These are phyloP conservation scores for Spinibarbus caldwelli DNA, from an alignment of 2,797 vertebrate species.

Conservation along the genomic window DNA sequence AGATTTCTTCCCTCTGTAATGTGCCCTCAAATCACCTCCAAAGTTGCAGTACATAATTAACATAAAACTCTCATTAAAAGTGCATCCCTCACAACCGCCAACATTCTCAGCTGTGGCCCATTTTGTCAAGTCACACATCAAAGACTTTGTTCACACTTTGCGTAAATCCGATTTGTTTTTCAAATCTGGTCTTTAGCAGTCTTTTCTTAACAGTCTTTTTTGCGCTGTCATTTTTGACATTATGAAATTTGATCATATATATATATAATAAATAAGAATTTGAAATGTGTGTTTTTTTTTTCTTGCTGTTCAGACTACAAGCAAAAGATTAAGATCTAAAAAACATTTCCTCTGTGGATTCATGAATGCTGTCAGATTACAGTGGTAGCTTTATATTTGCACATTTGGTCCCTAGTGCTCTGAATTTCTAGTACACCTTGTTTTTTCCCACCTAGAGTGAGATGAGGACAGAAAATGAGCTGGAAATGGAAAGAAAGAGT, in stretches of 20 bases:
- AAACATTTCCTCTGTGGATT: slow-evolving; percentile 2
- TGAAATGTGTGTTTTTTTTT: background rate
- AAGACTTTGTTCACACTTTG: slow-evolving; percentile 27
- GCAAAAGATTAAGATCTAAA: background rate
- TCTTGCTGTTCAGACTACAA: background rate
- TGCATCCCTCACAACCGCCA: slow-evolving; percentile 30
- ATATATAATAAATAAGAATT: background rate
- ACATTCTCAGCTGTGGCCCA: slow-evolving; percentile 36
- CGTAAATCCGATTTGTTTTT: slow-evolving; percentile 27
- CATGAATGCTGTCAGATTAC: slow-evolving; percentile 6
- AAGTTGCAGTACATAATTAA: slow-evolving; percentile 50
- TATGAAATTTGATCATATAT: background rate
- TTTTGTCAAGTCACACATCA: slow-evolving; percentile 37
- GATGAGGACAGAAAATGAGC: slow-evolving; percentile 14
- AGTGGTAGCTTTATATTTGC: slow-evolving; percentile 5
- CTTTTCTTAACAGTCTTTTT: background rate
- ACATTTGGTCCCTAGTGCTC: background rate
- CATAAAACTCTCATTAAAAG: slow-evolving; percentile 38
- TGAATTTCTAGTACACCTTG: slow-evolving; percentile 16
- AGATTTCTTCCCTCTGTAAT: slow-evolving; percentile 13
- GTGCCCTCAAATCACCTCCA: slow-evolving; percentile 40
- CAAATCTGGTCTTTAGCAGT: slow-evolving; percentile 4
- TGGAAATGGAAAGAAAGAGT: slow-evolving; percentile 5
- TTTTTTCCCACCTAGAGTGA: slow-evolving; percentile 5
- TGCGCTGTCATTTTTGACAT: background rate